Conservation (phyloP, 2,888 invertebrate species). For the Phyto melanocephala region DNA sequence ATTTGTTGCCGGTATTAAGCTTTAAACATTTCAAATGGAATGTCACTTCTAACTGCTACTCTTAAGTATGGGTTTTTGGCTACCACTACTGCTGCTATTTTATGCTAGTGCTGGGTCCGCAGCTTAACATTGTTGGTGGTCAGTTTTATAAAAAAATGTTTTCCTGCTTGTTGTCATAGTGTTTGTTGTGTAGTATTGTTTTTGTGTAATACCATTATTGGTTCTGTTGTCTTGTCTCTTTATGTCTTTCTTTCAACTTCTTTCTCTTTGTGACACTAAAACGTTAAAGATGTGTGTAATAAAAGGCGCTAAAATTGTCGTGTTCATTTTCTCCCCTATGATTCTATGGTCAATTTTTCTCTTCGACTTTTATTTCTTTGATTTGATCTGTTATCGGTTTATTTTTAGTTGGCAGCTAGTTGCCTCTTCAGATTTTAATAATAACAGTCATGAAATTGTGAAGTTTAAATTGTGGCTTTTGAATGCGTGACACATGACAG, state of each 20-base stretch:
- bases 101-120: not conserved
- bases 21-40: conserved; percentile 47
- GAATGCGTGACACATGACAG: conserved; percentile 27
- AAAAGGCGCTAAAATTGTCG: conserved; percentile 58
- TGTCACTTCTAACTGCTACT: conserved; percentile 34
- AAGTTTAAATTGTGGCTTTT: not conserved
- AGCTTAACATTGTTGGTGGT: conserved; percentile 55
- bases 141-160: conserved; percentile 4
- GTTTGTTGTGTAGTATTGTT: not conserved
- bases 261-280: conserved; percentile 37
- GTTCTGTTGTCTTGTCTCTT: not conserved
- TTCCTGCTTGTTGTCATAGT: too few relatives aligned
- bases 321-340: conserved; percentile 3
- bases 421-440: conserved; percentile 13
- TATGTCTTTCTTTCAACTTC: conserved; percentile 2
- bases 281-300: conserved; percentile 54
- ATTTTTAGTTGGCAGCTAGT: not conserved
- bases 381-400: conserved; percentile 30
- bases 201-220: not conserved
- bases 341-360: not conserved
- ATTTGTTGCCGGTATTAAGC: conserved; percentile 48
- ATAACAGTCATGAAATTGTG: conserved; percentile 13
- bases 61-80: not conserved
- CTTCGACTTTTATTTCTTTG: not conserved
- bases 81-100: not conserved